Base-by-base conservation (phyloP, 2,113 vertebrate species). In the Prinia subflava region DNA sequence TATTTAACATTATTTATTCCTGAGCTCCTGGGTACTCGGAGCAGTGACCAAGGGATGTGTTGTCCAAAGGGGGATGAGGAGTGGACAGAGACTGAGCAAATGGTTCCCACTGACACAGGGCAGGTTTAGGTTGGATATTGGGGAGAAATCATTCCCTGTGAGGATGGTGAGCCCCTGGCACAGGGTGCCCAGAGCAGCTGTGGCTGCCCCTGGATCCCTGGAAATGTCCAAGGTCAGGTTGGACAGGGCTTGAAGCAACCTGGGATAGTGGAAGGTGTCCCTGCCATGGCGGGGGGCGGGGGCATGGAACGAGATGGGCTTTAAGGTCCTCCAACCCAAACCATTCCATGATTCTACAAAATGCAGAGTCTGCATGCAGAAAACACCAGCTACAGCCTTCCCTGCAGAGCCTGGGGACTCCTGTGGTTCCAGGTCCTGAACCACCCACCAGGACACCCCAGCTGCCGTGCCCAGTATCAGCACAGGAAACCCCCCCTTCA, bases 301-400 rank as follows among this genome's bases (percentile, higher is more conserved):
- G n/a, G n/a, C n/a, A n/a, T 15, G 47, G n/a, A 9, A 83, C 0
- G 0, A 10, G 30, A 7, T 23, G 39, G 1, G 1, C 4, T 83
- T 31, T 33, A 42, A 47, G 11, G 4, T 69, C 70, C 14, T 31
- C 21, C 28, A 55, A 47, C 9, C n/a, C 62, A 69, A 47, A 55
- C 21, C n/a, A 62, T 35, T 49, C 25, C 2, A 4, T 4, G 30
- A 27, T 23, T 31, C 70, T 23, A 9, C 13, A 27, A 62, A 62
- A 28, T 5, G 4, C 25, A 31, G 31, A 44, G 12, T 12, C 33
- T 55, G 62, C 33, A 44, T 30, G 13, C 71, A 65, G 50, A 11
- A 83, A 60, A 52, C 1, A 9, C 3, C 69, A 59, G 1, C 21
- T 15, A 7, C 57, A 69, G 62, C 81, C 41, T 65, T 44, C 46